These are phyloP conservation scores for Toxonevra muliebris DNA, from an alignment of 2,888 invertebrate genomes.

Conservation along the genomic window DNA sequence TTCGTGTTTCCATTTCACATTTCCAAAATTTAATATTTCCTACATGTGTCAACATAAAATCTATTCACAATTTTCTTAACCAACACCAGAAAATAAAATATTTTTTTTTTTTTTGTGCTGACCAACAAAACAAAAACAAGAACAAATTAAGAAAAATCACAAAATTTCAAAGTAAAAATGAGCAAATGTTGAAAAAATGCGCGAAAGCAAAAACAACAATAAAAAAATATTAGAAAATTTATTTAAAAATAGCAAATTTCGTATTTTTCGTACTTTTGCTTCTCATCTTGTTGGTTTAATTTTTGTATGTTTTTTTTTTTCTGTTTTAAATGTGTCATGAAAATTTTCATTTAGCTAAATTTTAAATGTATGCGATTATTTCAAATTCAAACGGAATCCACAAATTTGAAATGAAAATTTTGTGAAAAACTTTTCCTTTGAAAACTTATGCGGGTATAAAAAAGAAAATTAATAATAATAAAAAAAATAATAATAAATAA, in stretches of 20 bases:
- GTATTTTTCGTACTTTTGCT: neutral
- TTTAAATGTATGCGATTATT: neutral
- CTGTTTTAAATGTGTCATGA: neutral
- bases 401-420: conserved; percentile 3
- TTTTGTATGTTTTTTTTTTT: conserved; percentile 4
- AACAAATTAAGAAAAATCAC: conserved; percentile 1
- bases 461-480: too few relatives aligned
- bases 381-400: neutral
- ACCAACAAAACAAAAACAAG: neutral
- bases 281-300: too few relatives aligned
- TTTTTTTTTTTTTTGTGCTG: too few relatives aligned
- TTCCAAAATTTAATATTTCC: neutral
- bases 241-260: neutral
- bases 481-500: too few relatives aligned
- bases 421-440: conserved; percentile 1
- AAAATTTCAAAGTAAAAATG: neutral
- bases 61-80: too few relatives aligned
- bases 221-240: conserved; percentile 9
- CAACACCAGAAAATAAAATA: too few relatives aligned
- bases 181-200: conserved; percentile 16
- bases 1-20: too few relatives aligned
- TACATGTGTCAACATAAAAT: too few relatives aligned
- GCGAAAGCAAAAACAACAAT: conserved; percentile 13
- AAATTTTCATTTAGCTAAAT: neutral
- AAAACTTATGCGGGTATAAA: neutral